Evolutionary conservation across 2,888 invertebrate species (phyloP), one percentile per base, ranked within the genome.

Genomic region (Zaprionus obscuricornis): DNA sequence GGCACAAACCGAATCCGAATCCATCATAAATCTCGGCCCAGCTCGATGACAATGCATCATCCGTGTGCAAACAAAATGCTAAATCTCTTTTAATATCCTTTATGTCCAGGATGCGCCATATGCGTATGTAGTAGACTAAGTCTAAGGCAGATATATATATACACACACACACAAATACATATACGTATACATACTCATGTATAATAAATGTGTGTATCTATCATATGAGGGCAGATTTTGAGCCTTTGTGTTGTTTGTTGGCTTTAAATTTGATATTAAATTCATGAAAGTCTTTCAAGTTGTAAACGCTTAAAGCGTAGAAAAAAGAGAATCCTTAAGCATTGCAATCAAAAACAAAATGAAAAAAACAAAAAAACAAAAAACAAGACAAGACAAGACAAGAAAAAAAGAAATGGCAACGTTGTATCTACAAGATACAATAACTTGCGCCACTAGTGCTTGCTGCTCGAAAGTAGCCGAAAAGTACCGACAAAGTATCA

Each of bases 41-140:
- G 77, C 87, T 87, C 87, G 87, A 87, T 87, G 88, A 87, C 87
- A 87, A 88, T 88, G 87, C 87, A 88, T 88, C 88, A 88, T 88
- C 88, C 85, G 77, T 86, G 66, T 66, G 87, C 82, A 88, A 88
- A 88, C 88, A 88, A 42, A 76, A 74, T 75, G 86, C 85, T 74
- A 84, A 87, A 86, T 85, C 86, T 86, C 83, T 85, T 87, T 82
- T 87, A 83, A 87, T 85, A 87, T 85, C 85, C 86, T 81, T 78
- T 85, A 71, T 79, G 83, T 86, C 78, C 81, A 71, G 66, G 85
- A 85, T 81, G 72, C 55, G 83, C 79, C 85, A 82, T 79, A 82
- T 81, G 83, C 79, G 79, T 82, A 67, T 74, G 51, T 74, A n/a
- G 31, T 52, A 70, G 72, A 60, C 72, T 58, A 67, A 74, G 74